A percentile compares a stretch with the other conserved stretches of the same genome.
These are phyloP conservation scores for Nemurella pictetii DNA, from an alignment of 2,888 invertebrate genomes.

Conservation along the genomic window DNA sequence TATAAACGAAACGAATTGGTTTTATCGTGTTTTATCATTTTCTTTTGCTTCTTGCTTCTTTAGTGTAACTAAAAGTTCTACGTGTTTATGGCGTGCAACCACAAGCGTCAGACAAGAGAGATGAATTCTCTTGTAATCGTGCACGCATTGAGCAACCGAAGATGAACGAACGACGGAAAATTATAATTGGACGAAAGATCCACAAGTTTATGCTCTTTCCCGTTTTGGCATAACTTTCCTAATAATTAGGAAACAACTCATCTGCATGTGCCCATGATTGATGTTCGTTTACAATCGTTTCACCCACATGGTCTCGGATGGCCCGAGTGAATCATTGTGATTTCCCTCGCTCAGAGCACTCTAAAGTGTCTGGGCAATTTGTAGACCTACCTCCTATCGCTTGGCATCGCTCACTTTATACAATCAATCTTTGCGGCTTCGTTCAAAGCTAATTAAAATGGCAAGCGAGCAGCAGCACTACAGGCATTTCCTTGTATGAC, in stretches of 20 bases:
- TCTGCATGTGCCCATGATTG: not conserved
- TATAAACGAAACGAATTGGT: not conserved
- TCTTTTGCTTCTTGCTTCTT: not conserved
- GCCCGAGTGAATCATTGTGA: constrained; percentile 7
- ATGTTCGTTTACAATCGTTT: not conserved
- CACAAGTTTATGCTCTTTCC: not conserved
- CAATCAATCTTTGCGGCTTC: constrained; percentile 1
- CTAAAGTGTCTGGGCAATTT: constrained; percentile 14
- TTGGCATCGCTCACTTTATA: not conserved
- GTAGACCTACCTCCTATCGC: constrained; percentile 5
- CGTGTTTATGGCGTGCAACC: not conserved
- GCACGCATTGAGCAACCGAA: not conserved
- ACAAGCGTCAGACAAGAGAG: not conserved
- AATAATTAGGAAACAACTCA: not conserved
- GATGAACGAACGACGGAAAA: not conserved
- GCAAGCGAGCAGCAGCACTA: not conserved
- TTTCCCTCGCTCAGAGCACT: not conserved
- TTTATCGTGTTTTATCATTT: not conserved
- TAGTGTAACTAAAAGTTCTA: not conserved
- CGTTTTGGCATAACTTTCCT: not conserved
- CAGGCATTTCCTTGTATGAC: constrained; percentile 18
- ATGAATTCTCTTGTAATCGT: not conserved
- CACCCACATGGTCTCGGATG: not conserved
- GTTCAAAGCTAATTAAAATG: constrained; percentile 25
- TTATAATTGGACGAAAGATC: not conserved